Conservation (phyloP, 2,113 vertebrate species). For the Chrysemys picta region DNA sequence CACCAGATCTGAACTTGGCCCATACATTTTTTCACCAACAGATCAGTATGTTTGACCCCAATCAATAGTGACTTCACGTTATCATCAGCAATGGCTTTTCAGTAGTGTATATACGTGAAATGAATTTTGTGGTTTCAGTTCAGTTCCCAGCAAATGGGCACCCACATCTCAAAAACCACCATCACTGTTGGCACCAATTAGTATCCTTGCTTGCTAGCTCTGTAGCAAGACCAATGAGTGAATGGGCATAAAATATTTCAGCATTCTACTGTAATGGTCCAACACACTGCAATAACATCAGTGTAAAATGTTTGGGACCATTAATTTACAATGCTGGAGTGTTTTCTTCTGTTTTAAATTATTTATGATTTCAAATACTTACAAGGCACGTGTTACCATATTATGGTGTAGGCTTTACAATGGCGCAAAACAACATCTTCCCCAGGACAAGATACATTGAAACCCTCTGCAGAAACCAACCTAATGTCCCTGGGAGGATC, state of each 20-base stretch:
- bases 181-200: not conserved
- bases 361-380: not conserved
- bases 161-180: slow-evolving; percentile 50
- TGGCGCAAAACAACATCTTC: not conserved
- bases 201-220: slow-evolving; percentile 29
- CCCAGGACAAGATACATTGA: not conserved
- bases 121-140: slow-evolving; percentile 59
- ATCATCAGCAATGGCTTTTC: slow-evolving; percentile 57
- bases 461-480: not conserved
- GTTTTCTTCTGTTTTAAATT: not conserved
- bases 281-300: not conserved
- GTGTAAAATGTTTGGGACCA: not conserved
- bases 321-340: not conserved
- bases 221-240: slow-evolving; percentile 33
- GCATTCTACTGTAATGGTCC: not conserved
- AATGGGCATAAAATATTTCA: slow-evolving; percentile 39
- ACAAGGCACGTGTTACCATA: not conserved
- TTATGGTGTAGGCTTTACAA: not conserved
- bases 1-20: slow-evolving; percentile 57
- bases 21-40: slow-evolving; percentile 39
- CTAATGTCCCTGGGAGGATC: not conserved
- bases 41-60: slow-evolving; percentile 47
- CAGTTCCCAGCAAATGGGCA: not conserved
- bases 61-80: slow-evolving; percentile 57
- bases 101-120: slow-evolving; percentile 49